Conservation (phyloP, 2,888 invertebrate genomes). For the Apantesis nais region DNA sequence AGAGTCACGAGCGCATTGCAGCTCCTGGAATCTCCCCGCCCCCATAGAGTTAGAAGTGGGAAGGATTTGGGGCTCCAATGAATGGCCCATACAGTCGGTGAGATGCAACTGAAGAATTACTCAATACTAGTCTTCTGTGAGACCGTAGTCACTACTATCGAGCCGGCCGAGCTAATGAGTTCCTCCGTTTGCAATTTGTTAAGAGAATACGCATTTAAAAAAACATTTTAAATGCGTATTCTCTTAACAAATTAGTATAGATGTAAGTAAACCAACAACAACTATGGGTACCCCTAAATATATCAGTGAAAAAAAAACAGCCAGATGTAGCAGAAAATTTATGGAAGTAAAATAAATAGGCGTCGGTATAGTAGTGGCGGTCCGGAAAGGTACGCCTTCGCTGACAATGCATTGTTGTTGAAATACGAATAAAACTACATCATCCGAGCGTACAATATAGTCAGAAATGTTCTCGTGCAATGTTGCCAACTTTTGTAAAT, state of each 20-base stretch:
- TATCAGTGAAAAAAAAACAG: not conserved
- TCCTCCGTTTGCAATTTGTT: no score
- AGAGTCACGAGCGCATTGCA: no score
- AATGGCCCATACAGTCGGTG: no score
- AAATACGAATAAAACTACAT: constrained; percentile 49
- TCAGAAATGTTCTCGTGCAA: constrained; percentile 23
- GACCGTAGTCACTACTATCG: no score
- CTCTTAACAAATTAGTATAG: no score
- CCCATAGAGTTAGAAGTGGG: no score
- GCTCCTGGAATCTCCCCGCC: no score
- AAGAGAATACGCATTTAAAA: no score
- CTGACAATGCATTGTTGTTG: constrained; percentile 51
- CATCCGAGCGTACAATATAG: constrained; percentile 28
- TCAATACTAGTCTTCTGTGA: no score
- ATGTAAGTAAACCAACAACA: not conserved
- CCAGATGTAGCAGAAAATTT: not conserved
- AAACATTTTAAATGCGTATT: not conserved
- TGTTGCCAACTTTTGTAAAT: constrained; percentile 12
- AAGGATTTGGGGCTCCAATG: no score
- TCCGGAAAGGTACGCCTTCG: constrained; percentile 34
- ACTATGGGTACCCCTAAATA: not conserved
- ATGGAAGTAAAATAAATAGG: not conserved
- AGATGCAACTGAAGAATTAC: no score
- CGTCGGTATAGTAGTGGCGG: constrained; percentile 22
- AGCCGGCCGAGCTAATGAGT: no score